phyloP scores from a whole-genome alignment of 2,113 vertebrate species.

The Tympanuchus pallidicinctus region DNA sequence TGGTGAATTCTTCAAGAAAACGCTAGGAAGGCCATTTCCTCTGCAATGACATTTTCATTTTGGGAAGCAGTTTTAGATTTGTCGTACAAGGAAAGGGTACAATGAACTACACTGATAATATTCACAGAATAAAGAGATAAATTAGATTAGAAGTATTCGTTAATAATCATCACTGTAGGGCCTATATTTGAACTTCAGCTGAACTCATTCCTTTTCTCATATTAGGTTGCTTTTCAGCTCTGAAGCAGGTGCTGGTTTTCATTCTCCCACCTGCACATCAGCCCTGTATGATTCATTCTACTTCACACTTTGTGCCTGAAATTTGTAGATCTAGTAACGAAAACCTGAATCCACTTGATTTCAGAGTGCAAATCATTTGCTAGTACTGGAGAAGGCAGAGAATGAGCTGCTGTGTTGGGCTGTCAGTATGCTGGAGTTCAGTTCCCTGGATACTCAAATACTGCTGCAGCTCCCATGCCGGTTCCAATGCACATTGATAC shows the following conservation, averaged over 20 bases:
- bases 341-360: conserved; percentile 7
- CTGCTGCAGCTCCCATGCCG: conserved; percentile 93
- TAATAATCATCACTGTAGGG: background rate
- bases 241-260: background rate
- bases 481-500: conserved; percentile 99
- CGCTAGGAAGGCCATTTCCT: background rate
- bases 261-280: background rate
- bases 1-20: background rate
- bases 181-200: background rate
- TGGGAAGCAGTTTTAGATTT: background rate
- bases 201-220: background rate
- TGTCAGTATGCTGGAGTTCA: background rate
- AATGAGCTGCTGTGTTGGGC: background rate
- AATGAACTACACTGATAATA: background rate
- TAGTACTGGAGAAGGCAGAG: background rate
- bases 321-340: background rate
- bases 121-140: background rate
- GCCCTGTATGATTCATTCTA: background rate
- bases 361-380: background rate
- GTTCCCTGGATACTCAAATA: conserved; percentile 89
- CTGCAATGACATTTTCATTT: background rate
- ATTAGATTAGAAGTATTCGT: background rate
- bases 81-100: background rate
- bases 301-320: background rate
- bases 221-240: background rate